Base-by-base conservation (phyloP, 1,140 invertebrate genomes). In the Oryzaephilus surinamensis region DNA sequence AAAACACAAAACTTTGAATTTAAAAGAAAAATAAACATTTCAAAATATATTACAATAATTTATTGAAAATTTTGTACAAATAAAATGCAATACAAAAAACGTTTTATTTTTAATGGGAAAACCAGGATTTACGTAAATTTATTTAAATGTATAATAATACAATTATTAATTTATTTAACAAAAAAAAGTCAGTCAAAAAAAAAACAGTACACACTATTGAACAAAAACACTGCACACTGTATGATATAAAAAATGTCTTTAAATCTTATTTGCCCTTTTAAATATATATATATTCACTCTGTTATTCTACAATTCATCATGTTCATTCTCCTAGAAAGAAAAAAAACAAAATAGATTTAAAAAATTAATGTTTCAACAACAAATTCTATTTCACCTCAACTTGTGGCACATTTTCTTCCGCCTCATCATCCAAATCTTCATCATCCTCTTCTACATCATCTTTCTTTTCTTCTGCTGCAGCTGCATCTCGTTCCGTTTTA, bases 401-500 rank as follows among this genome's bases (percentile, higher is more conserved):
- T 50, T 60, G 59, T 46, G 64, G 60, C 36, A 50, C 54, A 31
- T 66, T 62, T 3, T 67, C 66, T 32, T 73, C 67, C n/a, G 69
- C 65, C 8, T 24, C 23, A 6, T 24, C 23, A 24, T 24, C 23
- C 10, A n/a, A 68, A 30, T 73, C 70, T 4, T 74, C 70, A 19
- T 81, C 74, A 8, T 77, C 73, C 17, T 71, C 72, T 11, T 72
- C 68, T 18, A 67, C 69, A 16, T 76, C 70, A 27, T 74, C 72
- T 33, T 74, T 77, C 21, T 77, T 73, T 21, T 73, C 69, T 20
- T 74, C 62, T 55, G 73, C 62, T 52, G 60, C 64, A 58, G 70
- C 60, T 61, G 65, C 70, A 53, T 79, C 72, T 46, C 72, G 73
- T 50, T 93, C 87, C 34, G 82, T 85, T 49, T 92, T 90, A 59